Base-by-base conservation (phyloP, 1,140 invertebrate genomes). In the Drosophila azteca region DNA sequence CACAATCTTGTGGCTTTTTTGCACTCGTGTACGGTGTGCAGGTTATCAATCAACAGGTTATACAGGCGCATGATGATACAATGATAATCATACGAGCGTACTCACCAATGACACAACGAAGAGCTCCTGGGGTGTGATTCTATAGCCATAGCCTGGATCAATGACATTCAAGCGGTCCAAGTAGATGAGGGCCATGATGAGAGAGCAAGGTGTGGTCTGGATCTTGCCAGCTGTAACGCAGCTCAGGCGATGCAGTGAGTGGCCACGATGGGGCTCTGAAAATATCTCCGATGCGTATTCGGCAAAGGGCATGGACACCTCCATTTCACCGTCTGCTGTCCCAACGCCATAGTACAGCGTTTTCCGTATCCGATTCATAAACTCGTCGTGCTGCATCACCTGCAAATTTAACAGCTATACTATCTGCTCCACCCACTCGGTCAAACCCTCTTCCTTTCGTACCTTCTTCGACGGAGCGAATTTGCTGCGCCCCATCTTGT, bases 51-150 rank as follows among this genome's bases (percentile, higher is more conserved):
- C 77, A 87, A 87, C 83, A 87, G 70, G 82, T 87, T 87, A 13
- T 72, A 29, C 17, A 29, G 44, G 44, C 11, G 35, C 41, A 60
- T 60, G 11, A 20, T 59, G 17, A 35, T 35, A 1, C 9, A n/a
- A 20, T 48, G 44, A 59, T 51, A 39, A 9, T 41, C 17, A 22
- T 39, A 45, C 22, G 49, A 6, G 8, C 50, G 11, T 6, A 92
- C 92, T 93, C 94, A 98, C 97, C 94, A 98, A 93, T 60, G 97
- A 98, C 57, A 98, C 95, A 50, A 99, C 93, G 92, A 99, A 99
- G 11, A 99, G 93, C 90, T 98, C 96, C 50, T 96, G 96, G 20
- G 97, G 97, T 22, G 96, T 95, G 29, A 97, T 94, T 90, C 94
- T 93, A 79, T 95, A 93, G 26, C 98, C 92, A 93, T 98, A 98